These are phyloP conservation scores for Erpetoichthys calabaricus DNA, from an alignment of 2,797 vertebrate genomes.

Conservation along the genomic window DNA sequence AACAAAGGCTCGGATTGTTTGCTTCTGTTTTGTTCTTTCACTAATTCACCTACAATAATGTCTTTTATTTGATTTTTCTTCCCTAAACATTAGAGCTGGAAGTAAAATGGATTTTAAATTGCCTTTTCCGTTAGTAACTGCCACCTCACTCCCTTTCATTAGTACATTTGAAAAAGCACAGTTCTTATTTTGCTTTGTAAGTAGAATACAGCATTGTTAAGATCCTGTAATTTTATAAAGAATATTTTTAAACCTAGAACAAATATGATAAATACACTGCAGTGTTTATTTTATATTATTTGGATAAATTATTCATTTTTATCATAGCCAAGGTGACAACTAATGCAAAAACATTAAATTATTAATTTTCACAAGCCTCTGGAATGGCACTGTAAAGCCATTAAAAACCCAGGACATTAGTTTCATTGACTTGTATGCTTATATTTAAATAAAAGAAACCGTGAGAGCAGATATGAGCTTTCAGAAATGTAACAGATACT, in stretches of 20 bases:
- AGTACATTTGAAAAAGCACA: neutral
- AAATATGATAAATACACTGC: constrained; percentile 42
- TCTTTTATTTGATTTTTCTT: too few species aligned
- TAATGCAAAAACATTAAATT: constrained; percentile 85
- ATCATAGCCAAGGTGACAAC: constrained; percentile 74
- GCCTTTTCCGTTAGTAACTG: neutral
- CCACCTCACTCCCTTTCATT: neutral
- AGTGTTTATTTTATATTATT: constrained; percentile 61
- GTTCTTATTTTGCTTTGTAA: neutral
- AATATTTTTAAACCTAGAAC: constrained; percentile 25
- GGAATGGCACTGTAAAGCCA: constrained; percentile 33
- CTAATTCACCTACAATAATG: too few species aligned
- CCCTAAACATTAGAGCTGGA: too few species aligned
- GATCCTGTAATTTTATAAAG: constrained; percentile 11
- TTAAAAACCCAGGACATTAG: constrained; percentile 28
- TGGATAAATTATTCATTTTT: constrained; percentile 81
- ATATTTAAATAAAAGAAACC: constrained; percentile 1
- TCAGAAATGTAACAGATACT: neutral
- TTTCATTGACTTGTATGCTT: constrained; percentile 9
- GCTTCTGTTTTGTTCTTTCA: too few species aligned
- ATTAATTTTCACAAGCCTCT: constrained; percentile 65
- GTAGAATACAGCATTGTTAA: constrained; percentile 5
- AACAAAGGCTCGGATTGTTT: too few species aligned
- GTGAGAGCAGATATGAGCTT: constrained; percentile 1
- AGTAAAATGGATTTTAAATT: too few species aligned